Conservation (phyloP, 1,140 invertebrate genomes). For the Papilio glaucus region DNA sequence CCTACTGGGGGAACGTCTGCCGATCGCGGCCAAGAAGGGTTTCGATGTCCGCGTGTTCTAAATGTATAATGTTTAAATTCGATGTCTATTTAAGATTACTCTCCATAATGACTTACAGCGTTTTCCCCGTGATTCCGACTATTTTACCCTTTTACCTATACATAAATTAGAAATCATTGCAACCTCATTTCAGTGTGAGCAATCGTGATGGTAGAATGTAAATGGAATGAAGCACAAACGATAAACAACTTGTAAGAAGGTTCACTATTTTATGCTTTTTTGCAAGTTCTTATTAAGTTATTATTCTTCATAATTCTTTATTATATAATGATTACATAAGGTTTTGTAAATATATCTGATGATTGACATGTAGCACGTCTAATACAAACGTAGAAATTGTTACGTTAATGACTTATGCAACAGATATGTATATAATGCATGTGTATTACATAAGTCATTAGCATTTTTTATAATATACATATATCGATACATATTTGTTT, state of each 20-base stretch:
- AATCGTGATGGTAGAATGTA: background rate
- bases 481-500: no score
- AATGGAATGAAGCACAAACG: slow-evolving; percentile 9
- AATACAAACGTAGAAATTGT: background rate
- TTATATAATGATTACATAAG: background rate
- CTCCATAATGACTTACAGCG: slow-evolving; percentile 27
- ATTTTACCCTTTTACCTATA: slow-evolving; percentile 35
- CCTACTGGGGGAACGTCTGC: slow-evolving; percentile 91
- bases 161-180: slow-evolving; percentile 29
- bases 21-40: slow-evolving; percentile 95
- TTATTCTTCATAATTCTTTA: background rate
- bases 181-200: slow-evolving; percentile 31
- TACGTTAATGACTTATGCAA: background rate
- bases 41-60: slow-evolving; percentile 85
- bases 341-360: slow-evolving; percentile 5
- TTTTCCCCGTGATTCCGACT: slow-evolving; percentile 30
- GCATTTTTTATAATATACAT: no score
- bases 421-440: no score
- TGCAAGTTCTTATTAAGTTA: slow-evolving; percentile 6
- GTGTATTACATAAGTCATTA: no score
- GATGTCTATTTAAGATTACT: slow-evolving; percentile 51
- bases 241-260: slow-evolving; percentile 15
- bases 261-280: slow-evolving; percentile 31
- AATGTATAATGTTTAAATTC: slow-evolving; percentile 50
- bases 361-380: background rate